Conservation (phyloP, 2,888 invertebrate genomes). For the Cosmia pyralina region DNA sequence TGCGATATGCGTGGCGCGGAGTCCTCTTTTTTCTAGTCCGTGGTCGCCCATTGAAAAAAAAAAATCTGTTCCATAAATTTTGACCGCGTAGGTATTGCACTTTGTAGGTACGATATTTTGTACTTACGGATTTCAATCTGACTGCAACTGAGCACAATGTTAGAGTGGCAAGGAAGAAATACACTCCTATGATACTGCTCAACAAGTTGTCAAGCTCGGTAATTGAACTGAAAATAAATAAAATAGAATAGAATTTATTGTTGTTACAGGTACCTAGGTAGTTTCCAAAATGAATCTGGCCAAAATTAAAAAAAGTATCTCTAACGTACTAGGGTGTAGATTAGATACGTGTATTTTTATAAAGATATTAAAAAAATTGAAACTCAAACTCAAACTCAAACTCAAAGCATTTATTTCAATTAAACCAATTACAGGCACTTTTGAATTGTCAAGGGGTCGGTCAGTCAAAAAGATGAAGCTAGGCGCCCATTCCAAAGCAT, state of each 20-base stretch:
- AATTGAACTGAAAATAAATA: constrained; percentile 74
- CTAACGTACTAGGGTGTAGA: not conserved
- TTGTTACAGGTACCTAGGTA: not conserved
- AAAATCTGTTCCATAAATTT: no score
- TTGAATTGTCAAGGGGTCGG: no score
- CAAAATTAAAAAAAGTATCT: not conserved
- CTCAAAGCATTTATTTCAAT: no score
- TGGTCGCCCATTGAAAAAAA: no score
- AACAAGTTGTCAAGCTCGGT: constrained; percentile 71
- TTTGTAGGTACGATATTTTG: not conserved
- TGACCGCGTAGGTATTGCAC: no score
- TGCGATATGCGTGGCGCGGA: no score
- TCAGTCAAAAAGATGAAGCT: no score
- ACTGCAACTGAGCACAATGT: constrained; percentile 82
- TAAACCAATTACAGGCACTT: no score
- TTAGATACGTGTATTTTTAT: not conserved
- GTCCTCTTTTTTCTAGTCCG: no score
- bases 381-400: no score
- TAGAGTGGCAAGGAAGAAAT: constrained; percentile 78
- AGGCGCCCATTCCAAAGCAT: no score
- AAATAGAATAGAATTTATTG: not conserved
- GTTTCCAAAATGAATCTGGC: not conserved
- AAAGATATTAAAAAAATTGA: no score
- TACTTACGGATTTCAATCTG: constrained; percentile 77
- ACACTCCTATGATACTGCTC: constrained; percentile 79